These are phyloP conservation scores for Drosophila neocordata DNA, from an alignment of 1,140 invertebrate genomes.

Conservation along the genomic window DNA sequence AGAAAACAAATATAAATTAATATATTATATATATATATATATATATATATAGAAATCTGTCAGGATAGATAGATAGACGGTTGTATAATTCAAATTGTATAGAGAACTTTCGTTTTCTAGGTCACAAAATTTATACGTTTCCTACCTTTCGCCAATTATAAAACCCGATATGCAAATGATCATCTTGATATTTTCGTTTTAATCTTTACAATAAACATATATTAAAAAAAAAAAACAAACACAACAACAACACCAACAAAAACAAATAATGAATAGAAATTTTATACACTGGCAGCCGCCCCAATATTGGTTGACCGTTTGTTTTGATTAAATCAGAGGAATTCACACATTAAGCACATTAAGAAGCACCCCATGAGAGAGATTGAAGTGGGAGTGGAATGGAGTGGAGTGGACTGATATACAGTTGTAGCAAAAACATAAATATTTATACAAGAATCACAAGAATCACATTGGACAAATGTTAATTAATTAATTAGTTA, in stretches of 20 bases:
- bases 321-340: conserved; percentile 2
- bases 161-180: conserved; percentile 88
- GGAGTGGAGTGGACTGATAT: no score
- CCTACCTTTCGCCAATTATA: conserved; percentile 86
- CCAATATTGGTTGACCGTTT: conserved; percentile 3
- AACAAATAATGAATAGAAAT: conserved; percentile 12
- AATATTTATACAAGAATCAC: conserved; percentile 38
- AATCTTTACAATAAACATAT: conserved; percentile 3
- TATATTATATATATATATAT: no score
- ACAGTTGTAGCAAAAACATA: conserved; percentile 46
- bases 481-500: conserved; percentile 15
- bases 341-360: conserved; percentile 23
- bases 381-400: no score
- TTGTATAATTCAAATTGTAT: no score
- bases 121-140: conserved; percentile 26
- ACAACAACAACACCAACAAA: no score
- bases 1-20: not conserved
- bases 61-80: no score
- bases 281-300: conserved; percentile 21
- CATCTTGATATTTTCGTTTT: conserved; percentile 80
- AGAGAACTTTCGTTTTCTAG: conserved; percentile 60
- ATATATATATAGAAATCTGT: no score
- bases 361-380: no score
- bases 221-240: not conserved
- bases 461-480: conserved; percentile 28